Conservation (phyloP, 2,888 invertebrate genomes). For the Periphyllus acericola region DNA sequence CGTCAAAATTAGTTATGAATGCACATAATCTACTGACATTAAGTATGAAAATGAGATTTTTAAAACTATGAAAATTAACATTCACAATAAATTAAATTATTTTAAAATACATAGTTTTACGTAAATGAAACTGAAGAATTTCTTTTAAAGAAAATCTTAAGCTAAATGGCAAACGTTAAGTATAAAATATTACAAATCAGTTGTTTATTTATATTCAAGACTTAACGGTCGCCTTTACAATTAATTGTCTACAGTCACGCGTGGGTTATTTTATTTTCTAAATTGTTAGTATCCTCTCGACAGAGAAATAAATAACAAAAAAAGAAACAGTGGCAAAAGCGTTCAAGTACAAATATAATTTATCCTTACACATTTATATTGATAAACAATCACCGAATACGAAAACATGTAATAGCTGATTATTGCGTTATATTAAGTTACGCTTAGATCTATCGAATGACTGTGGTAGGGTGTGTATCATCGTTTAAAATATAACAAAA, state of each 20-base stretch:
- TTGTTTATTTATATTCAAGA: constrained; percentile 1
- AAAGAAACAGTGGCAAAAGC: not conserved
- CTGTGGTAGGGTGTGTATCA: not conserved
- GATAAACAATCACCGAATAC: not conserved
- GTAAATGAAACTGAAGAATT: no score
- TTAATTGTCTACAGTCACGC: constrained; percentile 2
- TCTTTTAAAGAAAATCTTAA: not conserved
- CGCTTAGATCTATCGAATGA: not conserved
- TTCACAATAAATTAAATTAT: no score
- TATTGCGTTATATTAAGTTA: not conserved
- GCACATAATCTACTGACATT: no score
- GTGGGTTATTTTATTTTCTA: not conserved
- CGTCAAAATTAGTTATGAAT: no score
- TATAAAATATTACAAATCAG: not conserved
- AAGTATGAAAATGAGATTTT: no score
- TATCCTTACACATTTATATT: not conserved
- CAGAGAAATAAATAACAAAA: not conserved
- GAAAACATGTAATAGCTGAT: not conserved
- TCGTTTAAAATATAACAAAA: not conserved
- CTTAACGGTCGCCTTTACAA: not conserved
- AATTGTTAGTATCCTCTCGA: not conserved
- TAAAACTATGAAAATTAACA: no score
- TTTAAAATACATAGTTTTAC: no score
- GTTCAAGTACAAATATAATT: not conserved
- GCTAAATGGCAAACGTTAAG: not conserved